Evolutionary conservation across 2,797 vertebrate genomes (phyloP).

Genomic region (Euphonia xanthogaster): DNA sequence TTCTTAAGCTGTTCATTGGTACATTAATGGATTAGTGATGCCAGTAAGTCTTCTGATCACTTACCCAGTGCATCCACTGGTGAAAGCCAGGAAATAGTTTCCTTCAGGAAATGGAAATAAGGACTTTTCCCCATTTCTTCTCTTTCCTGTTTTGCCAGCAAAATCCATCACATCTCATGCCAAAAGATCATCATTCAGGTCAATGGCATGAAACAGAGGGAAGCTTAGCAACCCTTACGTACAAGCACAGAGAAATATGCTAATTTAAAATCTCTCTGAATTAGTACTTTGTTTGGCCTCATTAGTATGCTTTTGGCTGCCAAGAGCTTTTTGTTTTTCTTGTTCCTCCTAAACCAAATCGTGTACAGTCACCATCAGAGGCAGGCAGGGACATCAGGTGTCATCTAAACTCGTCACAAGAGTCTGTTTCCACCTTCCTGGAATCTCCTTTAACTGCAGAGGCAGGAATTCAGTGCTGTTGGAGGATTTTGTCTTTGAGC

Average conservation of each 20-base stretch:
- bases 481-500: neutral
- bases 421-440: neutral
- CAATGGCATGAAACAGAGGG: conserved; percentile 31
- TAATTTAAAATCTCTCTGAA: conserved; percentile 57
- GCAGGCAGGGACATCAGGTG: conserved; percentile 11
- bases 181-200: conserved; percentile 53
- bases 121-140: neutral
- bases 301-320: conserved; percentile 56
- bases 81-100: neutral
- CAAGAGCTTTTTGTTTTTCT: neutral
- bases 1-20: neutral
- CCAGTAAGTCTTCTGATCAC: neutral
- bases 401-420: neutral
- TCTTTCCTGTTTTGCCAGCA: neutral
- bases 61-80: neutral
- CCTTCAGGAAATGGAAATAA: conserved; percentile 2
- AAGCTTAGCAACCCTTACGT: conserved; percentile 45
- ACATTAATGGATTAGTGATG: neutral
- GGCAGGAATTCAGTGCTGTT: neutral
- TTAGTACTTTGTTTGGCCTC: conserved; percentile 48
- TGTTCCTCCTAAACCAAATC: neutral
- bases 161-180: neutral
- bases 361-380: neutral
- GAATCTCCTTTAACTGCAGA: neutral
- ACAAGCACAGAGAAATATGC: conserved; percentile 36